Evolutionary conservation across 2,888 invertebrate genomes (phyloP).

Genomic region (Drepanosiphum platanoidis): DNA sequence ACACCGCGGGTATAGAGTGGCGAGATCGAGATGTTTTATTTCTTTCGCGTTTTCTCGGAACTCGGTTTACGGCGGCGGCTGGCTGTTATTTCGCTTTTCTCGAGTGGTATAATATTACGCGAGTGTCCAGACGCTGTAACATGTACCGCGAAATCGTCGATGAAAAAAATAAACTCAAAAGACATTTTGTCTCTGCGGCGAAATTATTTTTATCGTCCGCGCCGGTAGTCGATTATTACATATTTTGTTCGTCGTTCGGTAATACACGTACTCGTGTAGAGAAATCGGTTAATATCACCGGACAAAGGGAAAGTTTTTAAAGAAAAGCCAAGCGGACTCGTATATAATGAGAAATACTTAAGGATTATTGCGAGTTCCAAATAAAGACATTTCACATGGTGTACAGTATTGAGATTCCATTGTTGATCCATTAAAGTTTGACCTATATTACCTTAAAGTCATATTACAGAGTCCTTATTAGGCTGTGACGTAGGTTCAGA

Average conservation of each 20-base stretch:
- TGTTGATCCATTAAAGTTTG: conserved; percentile 10
- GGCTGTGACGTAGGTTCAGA: not conserved
- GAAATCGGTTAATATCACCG: not conserved
- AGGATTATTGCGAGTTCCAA: not conserved
- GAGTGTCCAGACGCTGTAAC: not conserved
- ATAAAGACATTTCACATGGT: not conserved
- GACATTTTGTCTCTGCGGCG: no score
- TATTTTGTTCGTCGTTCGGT: no score
- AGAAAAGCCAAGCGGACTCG: not conserved
- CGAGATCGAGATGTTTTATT: no score
- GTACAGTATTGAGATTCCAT: not conserved
- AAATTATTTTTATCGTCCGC: no score
- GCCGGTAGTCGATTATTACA: no score
- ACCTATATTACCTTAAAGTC: not conserved
- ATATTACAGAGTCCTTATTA: not conserved
- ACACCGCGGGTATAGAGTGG: no score
- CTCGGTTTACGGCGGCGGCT: no score
- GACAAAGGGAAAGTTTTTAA: not conserved
- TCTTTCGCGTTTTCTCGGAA: no score
- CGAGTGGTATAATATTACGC: not conserved
- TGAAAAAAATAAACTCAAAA: not conserved
- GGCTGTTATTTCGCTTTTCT: not conserved
- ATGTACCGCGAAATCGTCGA: not conserved
- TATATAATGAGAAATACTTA: not conserved
- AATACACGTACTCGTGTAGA: not conserved